Evolutionary conservation across 2,113 vertebrate genomes (phyloP).

Genomic region (Thermophis baileyi): DNA sequence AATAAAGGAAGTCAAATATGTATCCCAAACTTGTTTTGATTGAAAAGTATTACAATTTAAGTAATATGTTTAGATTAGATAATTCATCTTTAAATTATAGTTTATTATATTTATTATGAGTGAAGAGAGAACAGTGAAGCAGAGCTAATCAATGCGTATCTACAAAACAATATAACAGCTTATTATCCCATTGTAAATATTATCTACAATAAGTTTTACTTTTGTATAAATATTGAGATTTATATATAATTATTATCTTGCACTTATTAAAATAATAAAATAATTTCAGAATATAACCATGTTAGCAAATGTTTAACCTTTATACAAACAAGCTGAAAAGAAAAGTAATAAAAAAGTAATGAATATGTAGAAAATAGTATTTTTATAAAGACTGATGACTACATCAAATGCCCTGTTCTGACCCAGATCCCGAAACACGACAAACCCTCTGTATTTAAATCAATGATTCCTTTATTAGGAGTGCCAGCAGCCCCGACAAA

Average conservation of each 20-base stretch:
- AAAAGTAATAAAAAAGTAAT: neutral
- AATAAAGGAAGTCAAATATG: neutral
- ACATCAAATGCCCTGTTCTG: too few relatives aligned
- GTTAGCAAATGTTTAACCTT: too few relatives aligned
- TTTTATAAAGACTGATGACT: too few relatives aligned
- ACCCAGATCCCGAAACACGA: too few relatives aligned
- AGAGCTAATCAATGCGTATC: constrained; percentile 14
- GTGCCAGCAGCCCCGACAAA: too few relatives aligned
- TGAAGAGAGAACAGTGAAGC: constrained; percentile 15
- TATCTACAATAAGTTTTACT: constrained; percentile 12
- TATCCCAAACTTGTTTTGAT: neutral
- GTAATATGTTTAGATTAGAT: neutral
- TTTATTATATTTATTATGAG: constrained; percentile 14
- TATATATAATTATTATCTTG: neutral
- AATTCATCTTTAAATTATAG: constrained; percentile 29
- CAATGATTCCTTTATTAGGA: too few relatives aligned
- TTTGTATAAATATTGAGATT: constrained; percentile 26
- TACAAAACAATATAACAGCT: constrained; percentile 13
- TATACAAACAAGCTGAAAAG: neutral
- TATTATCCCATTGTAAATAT: constrained; percentile 39
- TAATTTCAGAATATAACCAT: neutral
- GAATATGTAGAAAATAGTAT: neutral
- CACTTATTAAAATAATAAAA: constrained; percentile 12
- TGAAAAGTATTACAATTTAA: constrained; percentile 2
- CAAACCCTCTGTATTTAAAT: too few relatives aligned